Conservation (phyloP, 1,140 invertebrate species). For the Nilaparvata lugens region DNA sequence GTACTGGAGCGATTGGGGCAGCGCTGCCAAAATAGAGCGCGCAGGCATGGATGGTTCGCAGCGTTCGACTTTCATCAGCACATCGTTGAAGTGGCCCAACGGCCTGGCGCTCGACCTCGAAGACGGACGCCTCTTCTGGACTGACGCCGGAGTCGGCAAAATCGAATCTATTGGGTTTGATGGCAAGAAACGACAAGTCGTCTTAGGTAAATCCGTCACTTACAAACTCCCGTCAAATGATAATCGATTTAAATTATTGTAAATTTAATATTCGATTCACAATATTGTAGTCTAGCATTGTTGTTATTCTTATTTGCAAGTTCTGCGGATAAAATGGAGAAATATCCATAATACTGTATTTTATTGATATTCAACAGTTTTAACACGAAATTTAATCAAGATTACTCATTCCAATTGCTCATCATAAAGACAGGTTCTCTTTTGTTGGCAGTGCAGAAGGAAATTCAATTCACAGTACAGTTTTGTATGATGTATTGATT, state of each 20-base stretch:
- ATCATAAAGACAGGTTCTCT: too few relatives aligned
- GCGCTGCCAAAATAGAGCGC: slow-evolving; percentile 66
- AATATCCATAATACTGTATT: too few relatives aligned
- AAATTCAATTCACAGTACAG: too few relatives aligned
- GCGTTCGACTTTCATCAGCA: slow-evolving; percentile 52
- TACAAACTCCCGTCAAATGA: too few relatives aligned
- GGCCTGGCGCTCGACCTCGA: slow-evolving; percentile 70
- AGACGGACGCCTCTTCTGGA: slow-evolving; percentile 63
- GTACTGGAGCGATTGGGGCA: slow-evolving; percentile 89
- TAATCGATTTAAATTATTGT: too few relatives aligned
- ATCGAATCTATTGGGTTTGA: slow-evolving; percentile 77
- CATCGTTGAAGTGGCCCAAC: slow-evolving; percentile 69
- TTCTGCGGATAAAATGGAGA: too few relatives aligned
- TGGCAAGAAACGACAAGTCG: slow-evolving; percentile 57
- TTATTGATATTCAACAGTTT: too few relatives aligned
- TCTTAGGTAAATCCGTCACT: slow-evolving; percentile 44
- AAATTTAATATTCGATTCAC: background rate
- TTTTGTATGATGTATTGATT: too few relatives aligned
- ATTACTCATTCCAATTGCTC: too few relatives aligned
- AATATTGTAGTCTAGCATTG: background rate
- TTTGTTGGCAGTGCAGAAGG: too few relatives aligned
- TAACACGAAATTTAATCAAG: too few relatives aligned
- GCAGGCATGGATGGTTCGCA: slow-evolving; percentile 80
- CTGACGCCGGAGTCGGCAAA: slow-evolving; percentile 66
- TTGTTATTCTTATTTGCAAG: slow-evolving; percentile 23